Evolutionary conservation across 2,113 vertebrate species (phyloP).

Genomic region (Mungos mungo): DNA sequence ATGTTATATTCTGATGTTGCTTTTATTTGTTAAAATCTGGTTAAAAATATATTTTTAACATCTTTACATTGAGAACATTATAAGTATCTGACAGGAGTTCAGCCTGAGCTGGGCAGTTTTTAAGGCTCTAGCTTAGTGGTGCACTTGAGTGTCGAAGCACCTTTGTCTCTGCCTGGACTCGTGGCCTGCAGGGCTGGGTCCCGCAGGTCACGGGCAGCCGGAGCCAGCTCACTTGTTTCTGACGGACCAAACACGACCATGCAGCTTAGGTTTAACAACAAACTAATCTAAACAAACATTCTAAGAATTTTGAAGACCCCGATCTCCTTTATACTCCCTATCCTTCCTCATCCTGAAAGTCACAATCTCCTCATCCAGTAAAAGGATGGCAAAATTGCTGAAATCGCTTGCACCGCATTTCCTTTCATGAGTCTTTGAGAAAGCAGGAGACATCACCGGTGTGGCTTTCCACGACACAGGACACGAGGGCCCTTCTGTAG

Average conservation of each 20-base stretch:
- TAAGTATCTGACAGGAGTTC: not conserved
- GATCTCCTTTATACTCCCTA: not conserved
- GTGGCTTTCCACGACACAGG: not conserved
- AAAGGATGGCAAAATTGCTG: not conserved
- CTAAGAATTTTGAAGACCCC: not conserved
- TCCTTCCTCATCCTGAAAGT: not conserved
- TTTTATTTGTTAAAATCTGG: conserved; percentile 59
- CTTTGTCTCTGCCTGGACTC: not conserved
- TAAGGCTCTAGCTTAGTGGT: conserved; percentile 59
- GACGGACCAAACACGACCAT: not conserved
- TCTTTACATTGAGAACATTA: conserved; percentile 51
- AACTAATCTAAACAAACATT: conserved; percentile 5
- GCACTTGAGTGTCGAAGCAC: conserved; percentile 53
- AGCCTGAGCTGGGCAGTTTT: not conserved
- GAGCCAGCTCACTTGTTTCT: not conserved
- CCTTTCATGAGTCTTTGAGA: not conserved
- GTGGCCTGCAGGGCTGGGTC: not conserved
- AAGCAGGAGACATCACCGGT: not conserved
- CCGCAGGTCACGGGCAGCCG: not conserved
- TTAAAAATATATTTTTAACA: conserved; percentile 64
- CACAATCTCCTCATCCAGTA: not conserved
- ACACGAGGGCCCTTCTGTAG: not conserved
- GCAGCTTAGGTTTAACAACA: conserved; percentile 48
- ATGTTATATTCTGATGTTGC: not conserved
- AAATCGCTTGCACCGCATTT: not conserved